phyloP scores from a whole-genome alignment of 2,113 vertebrate genomes.

The Gymnobelideus leadbeateri region DNA sequence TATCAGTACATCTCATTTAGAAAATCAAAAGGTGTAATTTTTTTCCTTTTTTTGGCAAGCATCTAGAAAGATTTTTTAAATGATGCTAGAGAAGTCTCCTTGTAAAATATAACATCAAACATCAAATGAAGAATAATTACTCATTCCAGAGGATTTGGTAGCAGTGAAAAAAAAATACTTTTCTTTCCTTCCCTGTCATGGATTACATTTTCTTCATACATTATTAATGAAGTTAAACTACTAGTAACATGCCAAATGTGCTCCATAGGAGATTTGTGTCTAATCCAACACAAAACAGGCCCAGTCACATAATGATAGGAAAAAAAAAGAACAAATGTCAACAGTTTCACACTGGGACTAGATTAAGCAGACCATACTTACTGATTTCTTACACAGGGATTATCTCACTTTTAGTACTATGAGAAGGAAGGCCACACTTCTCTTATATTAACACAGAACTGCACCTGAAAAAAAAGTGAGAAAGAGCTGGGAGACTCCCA shows the following conservation, averaged over 20 bases:
- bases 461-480: conserved; percentile 78
- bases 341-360: conserved; percentile 99
- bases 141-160: conserved; percentile 87
- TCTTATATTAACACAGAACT: conserved; percentile 83
- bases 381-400: conserved; percentile 92
- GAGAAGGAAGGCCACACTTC: conserved; percentile 90
- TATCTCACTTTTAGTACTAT: conserved; percentile 89
- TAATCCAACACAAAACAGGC: conserved; percentile 99
- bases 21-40: conserved; percentile 49
- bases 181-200: conserved; percentile 90
- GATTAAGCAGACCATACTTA: conserved; percentile 95
- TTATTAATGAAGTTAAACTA: conserved; percentile 99
- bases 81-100: conserved; percentile 63
- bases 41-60: conserved; percentile 31
- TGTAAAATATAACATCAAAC: conserved; percentile 85
- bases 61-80: conserved; percentile 57
- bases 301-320: conserved; percentile 98
- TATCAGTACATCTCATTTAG: conserved; percentile 48
- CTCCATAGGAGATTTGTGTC: conserved; percentile 98
- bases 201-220: conserved; percentile 99
- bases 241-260: conserved; percentile 99
- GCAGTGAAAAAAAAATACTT: conserved; percentile 83
- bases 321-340: conserved; percentile 99
- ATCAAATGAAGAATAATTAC: conserved; percentile 86
- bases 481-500: conserved; percentile 40